Evolutionary conservation across 2,888 invertebrate genomes (phyloP).

Genomic region (Balanococcus diminutus): DNA sequence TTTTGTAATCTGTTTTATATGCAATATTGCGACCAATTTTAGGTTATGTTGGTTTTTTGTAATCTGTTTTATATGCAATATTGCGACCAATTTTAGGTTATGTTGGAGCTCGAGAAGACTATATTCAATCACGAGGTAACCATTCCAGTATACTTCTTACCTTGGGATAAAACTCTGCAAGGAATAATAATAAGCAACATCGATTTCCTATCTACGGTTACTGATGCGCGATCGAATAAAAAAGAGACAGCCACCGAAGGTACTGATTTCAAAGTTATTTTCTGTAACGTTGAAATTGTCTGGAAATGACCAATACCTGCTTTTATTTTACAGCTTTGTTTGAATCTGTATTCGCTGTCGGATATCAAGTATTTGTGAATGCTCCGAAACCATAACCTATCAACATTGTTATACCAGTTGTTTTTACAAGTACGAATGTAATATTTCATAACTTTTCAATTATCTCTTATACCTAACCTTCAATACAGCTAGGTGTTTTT

Average conservation of each 20-base stretch:
- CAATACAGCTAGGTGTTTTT: no score
- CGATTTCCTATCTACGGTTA: conserved; percentile 52
- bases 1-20: no score
- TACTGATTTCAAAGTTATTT: no score
- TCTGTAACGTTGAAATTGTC: no score
- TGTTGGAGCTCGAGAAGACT: conserved; percentile 78
- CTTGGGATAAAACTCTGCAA: conserved; percentile 74
- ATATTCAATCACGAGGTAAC: conserved; percentile 76
- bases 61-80: no score
- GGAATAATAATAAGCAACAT: conserved; percentile 56
- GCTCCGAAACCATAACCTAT: conserved; percentile 68
- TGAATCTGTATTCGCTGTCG: conserved; percentile 89
- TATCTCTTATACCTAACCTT: no score
- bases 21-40: no score
- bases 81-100: conserved; percentile 65
- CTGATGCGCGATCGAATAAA: conserved; percentile 43
- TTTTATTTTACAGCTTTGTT: conserved; percentile 69
- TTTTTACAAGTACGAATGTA: background rate
- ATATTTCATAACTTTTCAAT: no score
- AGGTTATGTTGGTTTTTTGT: no score
- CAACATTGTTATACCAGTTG: conserved; percentile 48
- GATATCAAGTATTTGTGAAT: conserved; percentile 88
- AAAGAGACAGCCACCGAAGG: conserved; percentile 45
- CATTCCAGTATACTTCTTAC: conserved; percentile 87
- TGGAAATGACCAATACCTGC: background rate